Percentiles rank a stretch among this genome's conserved stretches.
These are phyloP conservation scores for Bombylius discolor DNA, from an alignment of 2,888 invertebrate species.

Conservation along the genomic window DNA sequence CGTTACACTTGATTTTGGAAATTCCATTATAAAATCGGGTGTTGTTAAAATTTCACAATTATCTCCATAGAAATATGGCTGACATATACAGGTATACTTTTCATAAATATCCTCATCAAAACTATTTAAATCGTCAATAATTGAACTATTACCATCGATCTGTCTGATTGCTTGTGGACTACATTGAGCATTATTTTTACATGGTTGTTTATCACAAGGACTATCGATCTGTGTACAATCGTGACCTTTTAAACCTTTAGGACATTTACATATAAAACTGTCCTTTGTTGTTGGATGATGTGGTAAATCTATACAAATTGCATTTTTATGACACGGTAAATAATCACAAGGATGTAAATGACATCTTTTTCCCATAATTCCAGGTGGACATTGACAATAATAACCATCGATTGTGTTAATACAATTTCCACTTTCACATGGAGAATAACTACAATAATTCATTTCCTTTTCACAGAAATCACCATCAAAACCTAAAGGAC, in stretches of 20 bases:
- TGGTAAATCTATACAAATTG: constrained; percentile 37
- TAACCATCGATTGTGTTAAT: constrained; percentile 31
- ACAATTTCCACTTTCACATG: constrained; percentile 38
- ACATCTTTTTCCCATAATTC: constrained; percentile 42
- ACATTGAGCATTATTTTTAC: constrained; percentile 38
- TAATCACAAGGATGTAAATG: constrained; percentile 45
- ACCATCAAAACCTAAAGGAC: constrained; percentile 29
- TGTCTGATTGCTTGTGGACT: constrained; percentile 27
- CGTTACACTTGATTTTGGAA: constrained; percentile 42
- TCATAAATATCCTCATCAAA: constrained; percentile 25
- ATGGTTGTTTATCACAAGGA: constrained; percentile 29
- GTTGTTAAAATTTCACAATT: constrained; percentile 39
- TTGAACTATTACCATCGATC: not conserved
- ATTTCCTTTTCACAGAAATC: constrained; percentile 38
- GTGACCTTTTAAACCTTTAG: constrained; percentile 40
- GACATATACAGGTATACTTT: constrained; percentile 39
- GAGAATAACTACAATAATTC: constrained; percentile 38
- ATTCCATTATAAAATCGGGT: constrained; percentile 44
- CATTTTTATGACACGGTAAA: constrained; percentile 39
- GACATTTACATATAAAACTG: constrained; percentile 44
- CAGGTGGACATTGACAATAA: constrained; percentile 39
- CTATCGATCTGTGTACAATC: constrained; percentile 39
- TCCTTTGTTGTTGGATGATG: constrained; percentile 31
- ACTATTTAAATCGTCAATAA: constrained; percentile 20
- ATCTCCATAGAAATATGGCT: constrained; percentile 37